Evolutionary conservation across 2,797 vertebrate genomes (phyloP).

Genomic region (Enteromius fasciolatus): DNA sequence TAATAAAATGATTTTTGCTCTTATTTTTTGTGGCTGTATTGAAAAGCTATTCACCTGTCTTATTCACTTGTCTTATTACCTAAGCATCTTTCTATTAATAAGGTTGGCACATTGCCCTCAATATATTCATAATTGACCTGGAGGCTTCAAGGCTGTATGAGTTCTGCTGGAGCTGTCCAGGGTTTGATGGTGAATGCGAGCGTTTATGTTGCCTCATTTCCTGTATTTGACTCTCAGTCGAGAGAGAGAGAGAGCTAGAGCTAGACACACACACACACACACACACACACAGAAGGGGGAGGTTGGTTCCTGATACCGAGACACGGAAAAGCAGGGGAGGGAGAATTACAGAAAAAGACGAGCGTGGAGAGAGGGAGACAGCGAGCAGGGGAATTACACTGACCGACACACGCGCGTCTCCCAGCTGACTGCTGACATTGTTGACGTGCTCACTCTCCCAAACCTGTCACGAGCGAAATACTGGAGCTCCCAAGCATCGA

Average conservation of each 20-base stretch:
- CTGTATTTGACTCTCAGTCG: slow-evolving; percentile 71
- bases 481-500: slow-evolving; percentile 74
- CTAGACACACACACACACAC: slow-evolving; percentile 24
- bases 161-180: slow-evolving; percentile 61
- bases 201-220: slow-evolving; percentile 79
- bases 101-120: neutral
- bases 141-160: slow-evolving; percentile 47
- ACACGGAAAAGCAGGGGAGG: slow-evolving; percentile 81
- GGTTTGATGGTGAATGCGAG: slow-evolving; percentile 66
- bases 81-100: slow-evolving; percentile 11
- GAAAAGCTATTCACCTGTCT: neutral
- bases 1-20: neutral
- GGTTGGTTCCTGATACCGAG: slow-evolving; percentile 79
- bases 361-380: slow-evolving; percentile 72
- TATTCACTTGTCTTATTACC: slow-evolving; percentile 1
- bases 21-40: neutral
- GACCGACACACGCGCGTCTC: slow-evolving; percentile 67
- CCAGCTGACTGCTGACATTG: slow-evolving; percentile 67
- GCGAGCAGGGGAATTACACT: slow-evolving; percentile 78
- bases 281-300: slow-evolving; percentile 64
- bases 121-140: slow-evolving; percentile 19
- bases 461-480: slow-evolving; percentile 71
- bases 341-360: slow-evolving; percentile 74
- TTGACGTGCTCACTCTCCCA: slow-evolving; percentile 68
- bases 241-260: slow-evolving; percentile 6